phyloP scores from a whole-genome alignment of 2,888 invertebrate genomes.

The Scaptomyza reducta region DNA sequence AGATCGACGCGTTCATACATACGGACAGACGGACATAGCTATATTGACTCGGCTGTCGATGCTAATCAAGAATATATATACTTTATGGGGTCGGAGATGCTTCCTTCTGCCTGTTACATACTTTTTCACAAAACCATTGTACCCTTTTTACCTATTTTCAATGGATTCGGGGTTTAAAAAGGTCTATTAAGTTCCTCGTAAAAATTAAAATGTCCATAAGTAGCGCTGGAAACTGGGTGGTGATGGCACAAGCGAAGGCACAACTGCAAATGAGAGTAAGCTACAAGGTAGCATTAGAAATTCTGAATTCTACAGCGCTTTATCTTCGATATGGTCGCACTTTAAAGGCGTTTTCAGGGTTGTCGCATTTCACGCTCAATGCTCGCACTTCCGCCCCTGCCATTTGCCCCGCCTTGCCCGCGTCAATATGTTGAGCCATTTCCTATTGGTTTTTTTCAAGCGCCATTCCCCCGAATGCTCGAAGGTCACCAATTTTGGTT shows the following conservation, averaged over 20 bases:
- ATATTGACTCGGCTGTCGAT: too few species aligned
- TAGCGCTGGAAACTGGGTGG: conserved; percentile 29
- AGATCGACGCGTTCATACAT: too few species aligned
- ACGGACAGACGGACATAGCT: too few species aligned
- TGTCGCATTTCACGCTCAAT: conserved; percentile 65
- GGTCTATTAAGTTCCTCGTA: conserved; percentile 54
- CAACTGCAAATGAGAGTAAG: too few species aligned
- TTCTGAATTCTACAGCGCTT: not conserved
- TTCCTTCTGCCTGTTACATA: too few species aligned
- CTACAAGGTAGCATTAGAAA: conserved; percentile 10
- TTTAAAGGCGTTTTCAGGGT: conserved; percentile 35
- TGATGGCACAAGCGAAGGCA: too few species aligned
- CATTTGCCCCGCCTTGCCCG: not conserved
- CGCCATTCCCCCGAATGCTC: conserved; percentile 31
- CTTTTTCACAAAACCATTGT: too few species aligned
- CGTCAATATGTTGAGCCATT: conserved; percentile 72
- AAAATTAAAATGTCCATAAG: conserved; percentile 77
- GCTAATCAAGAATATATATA: too few species aligned
- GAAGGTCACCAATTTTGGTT: conserved; percentile 66
- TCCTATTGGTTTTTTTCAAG: conserved; percentile 45
- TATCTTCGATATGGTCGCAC: conserved; percentile 52
- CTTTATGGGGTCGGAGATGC: too few species aligned
- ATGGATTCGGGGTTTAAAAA: too few species aligned
- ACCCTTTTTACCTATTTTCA: too few species aligned
- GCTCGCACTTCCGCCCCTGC: too few species aligned